Percentiles rank a stretch among this genome's conserved stretches.
These are phyloP conservation scores for Xestia sexstrigata DNA, from an alignment of 2,888 invertebrate species.

Conservation along the genomic window DNA sequence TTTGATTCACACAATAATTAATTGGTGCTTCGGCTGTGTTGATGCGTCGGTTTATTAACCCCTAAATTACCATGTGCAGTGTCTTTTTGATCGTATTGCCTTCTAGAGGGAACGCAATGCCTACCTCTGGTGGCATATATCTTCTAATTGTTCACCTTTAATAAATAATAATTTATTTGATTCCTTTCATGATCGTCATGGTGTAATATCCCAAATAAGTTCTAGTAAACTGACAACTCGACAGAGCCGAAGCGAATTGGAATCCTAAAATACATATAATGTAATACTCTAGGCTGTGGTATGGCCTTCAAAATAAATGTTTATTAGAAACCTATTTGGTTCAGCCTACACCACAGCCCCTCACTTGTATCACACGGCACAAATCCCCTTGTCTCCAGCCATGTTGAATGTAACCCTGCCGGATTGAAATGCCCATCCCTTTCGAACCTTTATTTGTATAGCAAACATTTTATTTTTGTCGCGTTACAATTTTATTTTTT, in stretches of 20 bases:
- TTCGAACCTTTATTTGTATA: constrained; percentile 72
- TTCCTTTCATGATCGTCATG: not conserved
- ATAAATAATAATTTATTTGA: constrained; percentile 1
- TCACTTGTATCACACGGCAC: constrained; percentile 62
- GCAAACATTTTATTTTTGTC: constrained; percentile 77
- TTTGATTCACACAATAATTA: constrained; percentile 69
- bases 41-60: constrained; percentile 60
- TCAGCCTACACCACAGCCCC: constrained; percentile 53
- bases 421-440: constrained; percentile 61
- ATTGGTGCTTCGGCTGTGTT: constrained; percentile 75
- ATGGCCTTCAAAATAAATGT: constrained; percentile 55
- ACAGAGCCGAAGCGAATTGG: constrained; percentile 65
- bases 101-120: constrained; percentile 27
- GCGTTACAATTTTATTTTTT: constrained; percentile 75
- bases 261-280: constrained; percentile 59
- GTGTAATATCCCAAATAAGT: not conserved
- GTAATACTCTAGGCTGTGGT: constrained; percentile 67
- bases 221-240: constrained; percentile 64
- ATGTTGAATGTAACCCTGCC: constrained; percentile 53
- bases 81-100: not conserved
- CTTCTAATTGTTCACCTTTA: not conserved
- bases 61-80: not conserved
- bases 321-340: constrained; percentile 40
- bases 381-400: constrained; percentile 52
- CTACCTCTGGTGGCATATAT: constrained; percentile 21